Conservation (phyloP, 1,140 invertebrate species). For the Luehdorfia chinensis region DNA sequence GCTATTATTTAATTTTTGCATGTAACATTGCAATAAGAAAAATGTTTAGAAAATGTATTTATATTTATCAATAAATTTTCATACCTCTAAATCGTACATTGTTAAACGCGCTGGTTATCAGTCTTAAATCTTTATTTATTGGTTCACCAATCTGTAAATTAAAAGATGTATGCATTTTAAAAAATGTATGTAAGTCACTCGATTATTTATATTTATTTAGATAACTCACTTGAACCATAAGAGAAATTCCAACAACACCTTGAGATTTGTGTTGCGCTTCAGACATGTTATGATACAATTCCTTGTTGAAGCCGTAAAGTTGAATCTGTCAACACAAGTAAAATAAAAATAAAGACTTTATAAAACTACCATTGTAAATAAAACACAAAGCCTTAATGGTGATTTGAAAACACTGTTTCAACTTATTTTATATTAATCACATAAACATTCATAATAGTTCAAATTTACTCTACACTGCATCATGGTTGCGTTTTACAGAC, state of each 20-base stretch:
- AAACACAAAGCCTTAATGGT: too few relatives aligned
- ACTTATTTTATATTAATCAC: too few relatives aligned
- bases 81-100: conserved; percentile 90
- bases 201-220: background rate
- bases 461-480: too few relatives aligned
- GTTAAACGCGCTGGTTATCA: conserved; percentile 91
- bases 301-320: conserved; percentile 96
- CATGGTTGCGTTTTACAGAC: too few relatives aligned
- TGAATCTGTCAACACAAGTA: conserved; percentile 87
- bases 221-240: conserved; percentile 92
- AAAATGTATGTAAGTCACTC: background rate
- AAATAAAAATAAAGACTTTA: too few relatives aligned
- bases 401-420: too few relatives aligned
- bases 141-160: conserved; percentile 88
- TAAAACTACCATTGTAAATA: conserved; percentile 6
- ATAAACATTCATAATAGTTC: too few relatives aligned
- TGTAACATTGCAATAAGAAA: background rate
- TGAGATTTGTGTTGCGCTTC: conserved; percentile 96
- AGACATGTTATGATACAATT: conserved; percentile 97
- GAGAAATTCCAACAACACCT: conserved; percentile 93
- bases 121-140: conserved; percentile 88
- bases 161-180: conserved; percentile 26
- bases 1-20: too few relatives aligned
- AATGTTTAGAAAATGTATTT: too few relatives aligned
- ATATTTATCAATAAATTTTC: too few relatives aligned